Percentiles rank a stretch among this genome's conserved stretches.
phyloP scores from a whole-genome alignment of 2,797 vertebrate species.

The Lepidocolaptes lacrymiger region DNA sequence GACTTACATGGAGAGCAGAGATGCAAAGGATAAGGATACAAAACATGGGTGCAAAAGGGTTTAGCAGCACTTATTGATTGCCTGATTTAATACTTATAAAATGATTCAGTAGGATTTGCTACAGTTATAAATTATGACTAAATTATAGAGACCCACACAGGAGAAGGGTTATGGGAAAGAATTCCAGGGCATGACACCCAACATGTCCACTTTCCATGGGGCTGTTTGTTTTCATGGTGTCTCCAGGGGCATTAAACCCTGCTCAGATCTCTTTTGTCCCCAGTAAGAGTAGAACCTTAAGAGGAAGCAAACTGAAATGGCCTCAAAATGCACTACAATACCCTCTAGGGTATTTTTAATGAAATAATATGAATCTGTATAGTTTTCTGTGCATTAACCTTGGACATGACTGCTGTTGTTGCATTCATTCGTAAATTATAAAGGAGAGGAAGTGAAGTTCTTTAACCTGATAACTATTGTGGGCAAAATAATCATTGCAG shows the following conservation, averaged over 20 bases:
- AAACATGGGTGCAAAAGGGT: neutral
- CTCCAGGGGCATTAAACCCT: too few species aligned
- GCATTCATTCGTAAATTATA: neutral
- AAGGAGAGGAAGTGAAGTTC: neutral
- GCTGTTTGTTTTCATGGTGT: too few species aligned
- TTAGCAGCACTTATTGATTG: too few species aligned
- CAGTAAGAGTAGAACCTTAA: neutral
- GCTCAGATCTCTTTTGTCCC: neutral
- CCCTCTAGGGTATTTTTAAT: neutral
- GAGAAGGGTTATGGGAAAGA: too few species aligned
- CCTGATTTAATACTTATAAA: too few species aligned
- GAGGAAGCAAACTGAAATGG: neutral
- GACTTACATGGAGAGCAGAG: fast-evolving
- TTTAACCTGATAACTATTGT: neutral
- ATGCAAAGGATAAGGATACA: neutral
- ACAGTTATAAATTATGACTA: too few species aligned
- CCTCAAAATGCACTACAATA: neutral
- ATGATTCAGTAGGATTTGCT: too few species aligned
- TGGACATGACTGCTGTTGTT: neutral
- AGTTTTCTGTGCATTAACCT: neutral
- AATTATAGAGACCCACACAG: too few species aligned
- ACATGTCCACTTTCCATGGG: too few species aligned
- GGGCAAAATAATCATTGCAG: neutral
- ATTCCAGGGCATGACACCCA: too few species aligned
- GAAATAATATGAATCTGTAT: neutral